These are phyloP conservation scores for Oreotrochilus melanogaster DNA, from an alignment of 2,113 vertebrate species.

Conservation along the genomic window DNA sequence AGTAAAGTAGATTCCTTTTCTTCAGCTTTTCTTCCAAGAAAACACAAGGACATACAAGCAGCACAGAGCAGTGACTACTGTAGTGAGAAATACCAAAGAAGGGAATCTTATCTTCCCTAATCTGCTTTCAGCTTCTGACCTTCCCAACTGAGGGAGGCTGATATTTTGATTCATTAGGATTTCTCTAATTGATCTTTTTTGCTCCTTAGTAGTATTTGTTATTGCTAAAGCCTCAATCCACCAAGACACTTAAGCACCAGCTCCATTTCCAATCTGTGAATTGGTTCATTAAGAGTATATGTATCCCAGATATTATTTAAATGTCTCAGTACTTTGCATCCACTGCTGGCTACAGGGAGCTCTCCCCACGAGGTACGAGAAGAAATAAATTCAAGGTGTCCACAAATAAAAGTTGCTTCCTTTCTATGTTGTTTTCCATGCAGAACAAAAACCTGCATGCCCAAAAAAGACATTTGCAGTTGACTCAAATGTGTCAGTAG, in stretches of 20 bases:
- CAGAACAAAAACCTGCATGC: background rate
- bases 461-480: background rate
- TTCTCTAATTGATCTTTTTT: constrained; percentile 31
- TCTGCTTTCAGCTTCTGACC: background rate
- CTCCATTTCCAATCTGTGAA: background rate
- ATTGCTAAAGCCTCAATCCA: constrained; percentile 7
- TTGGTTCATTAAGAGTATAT: background rate
- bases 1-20: constrained; percentile 18
- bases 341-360: background rate
- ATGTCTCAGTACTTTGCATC: background rate
- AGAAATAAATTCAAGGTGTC: constrained; percentile 1
- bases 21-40: constrained; percentile 31
- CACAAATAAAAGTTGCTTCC: background rate
- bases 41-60: background rate
- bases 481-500: constrained; percentile 14
- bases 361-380: background rate
- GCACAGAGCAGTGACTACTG: background rate
- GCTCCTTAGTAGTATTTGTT: constrained; percentile 7
- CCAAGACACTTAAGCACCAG: background rate
- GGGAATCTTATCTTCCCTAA: constrained; percentile 1
- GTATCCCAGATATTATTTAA: background rate
- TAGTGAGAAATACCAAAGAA: constrained; percentile 14
- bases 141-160: background rate
- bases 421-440: background rate
- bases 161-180: background rate